These are phyloP conservation scores for Taurulus bubalis DNA, from an alignment of 2,113 vertebrate genomes.

Conservation along the genomic window DNA sequence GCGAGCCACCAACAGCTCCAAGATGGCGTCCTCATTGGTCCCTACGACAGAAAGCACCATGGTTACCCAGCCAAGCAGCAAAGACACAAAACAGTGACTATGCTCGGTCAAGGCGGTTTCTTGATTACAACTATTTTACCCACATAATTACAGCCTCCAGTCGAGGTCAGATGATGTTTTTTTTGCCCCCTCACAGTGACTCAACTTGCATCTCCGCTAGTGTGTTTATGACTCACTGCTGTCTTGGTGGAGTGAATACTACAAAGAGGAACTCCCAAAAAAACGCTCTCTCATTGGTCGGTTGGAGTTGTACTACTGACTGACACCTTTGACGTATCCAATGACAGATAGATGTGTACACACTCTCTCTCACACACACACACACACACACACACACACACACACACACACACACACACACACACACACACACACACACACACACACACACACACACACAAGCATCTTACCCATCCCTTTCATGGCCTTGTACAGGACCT, in stretches of 20 bases:
- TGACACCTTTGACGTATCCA: background rate
- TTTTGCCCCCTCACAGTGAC: background rate
- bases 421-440: background rate
- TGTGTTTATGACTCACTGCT: conserved; percentile 47
- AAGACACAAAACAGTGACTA: conserved; percentile 1
- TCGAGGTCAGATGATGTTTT: conserved; percentile 26
- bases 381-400: background rate
- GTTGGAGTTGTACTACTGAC: conserved; percentile 11
- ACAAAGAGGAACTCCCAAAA: conserved; percentile 16
- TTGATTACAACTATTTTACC: conserved; percentile 18
- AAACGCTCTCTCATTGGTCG: conserved; percentile 15
- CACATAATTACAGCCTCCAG: conserved; percentile 41
- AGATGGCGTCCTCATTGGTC: conserved; percentile 92
- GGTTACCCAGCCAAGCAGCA: conserved; percentile 33
- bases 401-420: background rate
- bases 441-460: background rate
- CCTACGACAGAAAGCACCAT: conserved; percentile 80
- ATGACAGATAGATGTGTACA: conserved; percentile 9
- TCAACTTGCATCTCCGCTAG: conserved; percentile 40
- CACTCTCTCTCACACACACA: background rate
- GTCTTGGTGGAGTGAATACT: conserved; percentile 35
- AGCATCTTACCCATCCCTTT: conserved; percentile 92
- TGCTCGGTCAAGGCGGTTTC: background rate
- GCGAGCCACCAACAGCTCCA: conserved; percentile 88
- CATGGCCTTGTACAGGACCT: conserved; percentile 92